Evolutionary conservation across 2,797 vertebrate genomes (phyloP).

Genomic region (Scomberomorus guttatus): DNA sequence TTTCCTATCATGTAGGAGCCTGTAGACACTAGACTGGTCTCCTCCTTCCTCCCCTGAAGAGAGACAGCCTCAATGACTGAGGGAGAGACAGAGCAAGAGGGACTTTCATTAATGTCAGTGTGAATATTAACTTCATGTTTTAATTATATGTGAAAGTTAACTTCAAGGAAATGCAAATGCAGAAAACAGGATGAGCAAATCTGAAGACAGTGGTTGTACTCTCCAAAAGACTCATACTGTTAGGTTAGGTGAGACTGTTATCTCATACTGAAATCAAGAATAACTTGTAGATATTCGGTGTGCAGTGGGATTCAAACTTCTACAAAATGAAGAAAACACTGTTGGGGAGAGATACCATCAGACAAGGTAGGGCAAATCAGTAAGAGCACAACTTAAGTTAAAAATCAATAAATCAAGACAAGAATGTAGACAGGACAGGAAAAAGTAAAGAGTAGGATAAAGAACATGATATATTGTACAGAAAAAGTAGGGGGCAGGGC

Average conservation of each 20-base stretch:
- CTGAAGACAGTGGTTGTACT: not conserved
- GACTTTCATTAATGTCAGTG: not conserved
- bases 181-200: not conserved
- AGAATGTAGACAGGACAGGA: not conserved
- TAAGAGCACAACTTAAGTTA: conserved; percentile 1
- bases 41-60: conserved; percentile 87
- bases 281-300: not conserved
- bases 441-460: not conserved
- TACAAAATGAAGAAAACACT: not conserved
- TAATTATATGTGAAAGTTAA: not conserved
- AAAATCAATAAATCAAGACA: conserved; percentile 8
- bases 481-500: not conserved
- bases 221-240: too few species aligned
- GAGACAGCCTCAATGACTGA: conserved; percentile 93
- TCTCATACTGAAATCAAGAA: not conserved
- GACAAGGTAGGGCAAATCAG: not conserved
- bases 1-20: conserved; percentile 90
- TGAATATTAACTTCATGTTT: not conserved
- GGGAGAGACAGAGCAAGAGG: conserved; percentile 30
- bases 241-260: too few species aligned
- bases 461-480: not conserved
- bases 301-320: not conserved
- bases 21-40: conserved; percentile 84
- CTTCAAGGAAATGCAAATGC: not conserved
- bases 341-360: not conserved